Evolutionary conservation across 2,888 invertebrate genomes (phyloP), one percentile per base, ranked within the genome.

Genomic region (Lacanobia wlatinum): DNA sequence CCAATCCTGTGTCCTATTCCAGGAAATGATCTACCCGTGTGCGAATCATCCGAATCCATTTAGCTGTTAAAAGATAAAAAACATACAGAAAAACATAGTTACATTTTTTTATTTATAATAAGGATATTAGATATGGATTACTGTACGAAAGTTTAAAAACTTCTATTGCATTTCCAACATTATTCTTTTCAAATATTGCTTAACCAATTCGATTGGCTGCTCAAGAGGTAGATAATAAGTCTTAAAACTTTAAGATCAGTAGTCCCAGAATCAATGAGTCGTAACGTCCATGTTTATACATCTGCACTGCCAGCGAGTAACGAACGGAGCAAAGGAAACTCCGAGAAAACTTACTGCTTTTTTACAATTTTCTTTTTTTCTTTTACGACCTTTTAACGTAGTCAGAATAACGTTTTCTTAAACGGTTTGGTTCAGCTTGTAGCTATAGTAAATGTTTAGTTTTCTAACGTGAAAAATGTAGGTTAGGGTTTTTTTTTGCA

Each of bases 271-370:
- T 56, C 76, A 70, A 80, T 70, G 78, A 66, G 62, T 62, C 78
- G 70, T 64, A 74, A 74, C 71, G 70, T 68, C 67, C 69, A 69
- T 76, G 76, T 76, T 70, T 76, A 79, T 76, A 73, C 34, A 62
- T 55, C 40, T 63, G 62, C 73, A 62, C 34, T 58, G 64, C 69
- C 62, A 76, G 68, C 76, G 61, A 76, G 53, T 65, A 75, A 78
- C 62, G 76, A 61, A 73, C 40, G 55, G 21, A 1, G 48, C 61
- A 75, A 80, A 69, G 62, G 55, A 75, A 75, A 59, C 23, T 53
- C 34, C 8, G 28, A 16, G 61, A 23, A 28, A 78, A 66, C 55
- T 59, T 64, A 55, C 59, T 52, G 46, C 43, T 50, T 73, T 76
- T 79, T 66, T 62, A 66, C 23, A 53, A 43, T 50, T 7, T 28